Evolutionary conservation across 2,797 vertebrate species (phyloP).

Genomic region (Myotis planiceps): DNA sequence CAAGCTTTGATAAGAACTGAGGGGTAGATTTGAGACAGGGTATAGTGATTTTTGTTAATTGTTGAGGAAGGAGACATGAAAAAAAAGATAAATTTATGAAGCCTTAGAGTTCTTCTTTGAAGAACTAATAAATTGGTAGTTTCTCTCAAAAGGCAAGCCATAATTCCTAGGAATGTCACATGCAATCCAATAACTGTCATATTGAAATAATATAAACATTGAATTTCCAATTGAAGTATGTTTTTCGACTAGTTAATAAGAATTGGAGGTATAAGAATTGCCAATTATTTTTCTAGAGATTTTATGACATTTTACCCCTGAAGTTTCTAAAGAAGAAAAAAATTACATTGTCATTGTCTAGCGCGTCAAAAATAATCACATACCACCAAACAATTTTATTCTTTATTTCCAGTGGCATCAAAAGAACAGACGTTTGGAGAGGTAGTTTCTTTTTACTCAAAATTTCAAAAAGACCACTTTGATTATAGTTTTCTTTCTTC

Average conservation of each 20-base stretch:
- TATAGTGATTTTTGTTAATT: neutral
- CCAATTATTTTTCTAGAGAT: neutral
- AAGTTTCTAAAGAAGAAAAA: neutral
- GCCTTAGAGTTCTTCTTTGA: constrained; percentile 6
- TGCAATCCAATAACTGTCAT: neutral
- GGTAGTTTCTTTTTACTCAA: neutral
- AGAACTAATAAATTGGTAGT: neutral
- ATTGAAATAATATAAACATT: constrained; percentile 20
- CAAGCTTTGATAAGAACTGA: neutral
- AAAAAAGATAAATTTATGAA: constrained; percentile 31
- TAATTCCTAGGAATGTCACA: constrained; percentile 3
- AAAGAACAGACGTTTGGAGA: neutral
- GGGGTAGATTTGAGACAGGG: neutral
- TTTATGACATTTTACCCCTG: neutral
- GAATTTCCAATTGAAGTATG: neutral
- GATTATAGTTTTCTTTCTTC: neutral
- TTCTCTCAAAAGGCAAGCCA: constrained; percentile 20
- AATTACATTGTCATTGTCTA: neutral
- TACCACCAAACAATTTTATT: neutral
- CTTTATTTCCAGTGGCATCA: neutral
- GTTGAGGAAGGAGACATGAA: neutral
- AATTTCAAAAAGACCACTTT: neutral
- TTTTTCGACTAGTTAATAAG: constrained; percentile 7
- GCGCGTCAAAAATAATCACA: neutral
- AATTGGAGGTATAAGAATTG: neutral